These are phyloP conservation scores for Scelioninae gen. 1 DNA, from an alignment of 2,888 invertebrate genomes.

Conservation along the genomic window DNA sequence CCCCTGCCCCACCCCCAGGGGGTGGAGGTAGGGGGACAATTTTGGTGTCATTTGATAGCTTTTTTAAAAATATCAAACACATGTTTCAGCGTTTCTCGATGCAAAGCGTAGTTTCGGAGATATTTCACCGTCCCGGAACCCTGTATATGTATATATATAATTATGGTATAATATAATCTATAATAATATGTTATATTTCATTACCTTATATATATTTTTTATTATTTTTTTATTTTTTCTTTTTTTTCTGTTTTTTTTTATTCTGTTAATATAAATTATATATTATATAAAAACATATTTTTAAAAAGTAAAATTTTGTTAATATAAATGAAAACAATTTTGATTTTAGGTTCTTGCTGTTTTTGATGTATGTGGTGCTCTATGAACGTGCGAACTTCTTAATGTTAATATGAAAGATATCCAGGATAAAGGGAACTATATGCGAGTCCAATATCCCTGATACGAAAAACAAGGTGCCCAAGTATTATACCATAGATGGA, in stretches of 20 bases:
- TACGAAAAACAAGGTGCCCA: constrained; percentile 13
- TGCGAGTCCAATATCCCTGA: constrained; percentile 23
- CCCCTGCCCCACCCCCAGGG: too few species aligned
- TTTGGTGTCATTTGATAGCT: too few species aligned
- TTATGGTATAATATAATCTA: not conserved
- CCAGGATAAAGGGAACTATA: constrained; percentile 11
- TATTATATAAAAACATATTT: too few species aligned
- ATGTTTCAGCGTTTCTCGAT: too few species aligned
- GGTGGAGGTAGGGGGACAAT: too few species aligned
- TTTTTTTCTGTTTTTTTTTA: not conserved
- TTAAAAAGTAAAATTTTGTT: too few species aligned
- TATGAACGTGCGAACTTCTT: constrained; percentile 28
- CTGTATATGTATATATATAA: not conserved
- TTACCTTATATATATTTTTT: not conserved
- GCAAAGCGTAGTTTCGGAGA: too few species aligned
- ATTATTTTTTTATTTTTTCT: not conserved
- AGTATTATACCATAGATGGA: constrained; percentile 27
- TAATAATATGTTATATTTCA: not conserved
- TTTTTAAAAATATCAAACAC: too few species aligned
- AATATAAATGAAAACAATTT: not conserved
- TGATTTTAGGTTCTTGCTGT: constrained; percentile 18
- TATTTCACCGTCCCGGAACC: too few species aligned
- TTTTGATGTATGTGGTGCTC: constrained; percentile 30
- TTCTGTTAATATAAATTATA: too few species aligned
- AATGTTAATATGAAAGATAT: constrained; percentile 15